A percentile compares a stretch with the other conserved stretches of the same genome.
Evolutionary conservation across 2,888 invertebrate species (phyloP).

Genomic region (Oxyscelio sp.): DNA sequence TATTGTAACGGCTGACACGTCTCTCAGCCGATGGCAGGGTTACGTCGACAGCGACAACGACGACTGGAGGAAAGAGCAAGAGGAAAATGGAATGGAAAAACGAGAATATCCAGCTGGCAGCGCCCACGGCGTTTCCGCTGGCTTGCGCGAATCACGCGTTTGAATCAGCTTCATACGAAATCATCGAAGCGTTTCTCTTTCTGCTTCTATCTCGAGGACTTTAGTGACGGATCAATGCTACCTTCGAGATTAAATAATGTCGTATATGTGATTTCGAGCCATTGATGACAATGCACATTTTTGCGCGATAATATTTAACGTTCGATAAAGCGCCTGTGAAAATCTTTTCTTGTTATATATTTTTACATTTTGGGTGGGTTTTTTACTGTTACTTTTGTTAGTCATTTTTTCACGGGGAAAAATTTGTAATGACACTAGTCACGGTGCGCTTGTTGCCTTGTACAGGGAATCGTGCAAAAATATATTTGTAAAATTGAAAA

Average conservation of each 20-base stretch:
- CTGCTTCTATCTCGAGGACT: constrained; percentile 71
- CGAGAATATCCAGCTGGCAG: constrained; percentile 76
- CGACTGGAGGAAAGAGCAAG: constrained; percentile 72
- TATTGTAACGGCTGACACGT: constrained; percentile 76
- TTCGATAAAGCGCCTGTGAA: neutral
- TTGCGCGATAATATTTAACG: constrained; percentile 38
- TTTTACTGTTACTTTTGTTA: neutral
- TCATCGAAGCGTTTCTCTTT: constrained; percentile 74
- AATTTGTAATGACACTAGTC: constrained; percentile 26
- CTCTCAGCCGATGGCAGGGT: constrained; percentile 68
- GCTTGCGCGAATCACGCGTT: constrained; percentile 76
- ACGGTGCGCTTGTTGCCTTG: neutral
- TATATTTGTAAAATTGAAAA: too few species aligned
- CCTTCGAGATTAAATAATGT: constrained; percentile 72
- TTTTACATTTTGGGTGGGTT: constrained; percentile 1
- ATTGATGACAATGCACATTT: constrained; percentile 35
- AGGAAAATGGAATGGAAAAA: constrained; percentile 76
- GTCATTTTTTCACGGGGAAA: constrained; percentile 1
- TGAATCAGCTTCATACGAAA: constrained; percentile 76
- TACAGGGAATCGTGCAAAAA: constrained; percentile 3
- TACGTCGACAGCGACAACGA: constrained; percentile 68
- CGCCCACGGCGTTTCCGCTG: constrained; percentile 76
- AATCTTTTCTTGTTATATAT: neutral
- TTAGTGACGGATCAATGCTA: constrained; percentile 72
- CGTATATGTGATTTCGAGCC: constrained; percentile 44